A percentile compares a stretch with the other conserved stretches of the same genome.
phyloP scores from a whole-genome alignment of 2,113 vertebrate species.

The Phalacrocorax brasilianus region DNA sequence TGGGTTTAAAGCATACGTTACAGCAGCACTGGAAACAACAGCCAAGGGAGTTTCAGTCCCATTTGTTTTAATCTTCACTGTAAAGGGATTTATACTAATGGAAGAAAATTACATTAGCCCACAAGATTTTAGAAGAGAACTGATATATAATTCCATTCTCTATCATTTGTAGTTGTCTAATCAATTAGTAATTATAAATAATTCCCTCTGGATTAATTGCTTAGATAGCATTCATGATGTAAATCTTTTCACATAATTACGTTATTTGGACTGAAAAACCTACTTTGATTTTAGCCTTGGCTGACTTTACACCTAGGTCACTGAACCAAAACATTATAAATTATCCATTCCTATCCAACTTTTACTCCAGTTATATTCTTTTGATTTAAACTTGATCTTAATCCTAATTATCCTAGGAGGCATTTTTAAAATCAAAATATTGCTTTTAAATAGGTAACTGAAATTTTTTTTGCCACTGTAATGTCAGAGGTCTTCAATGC shows the following conservation, averaged over 20 bases:
- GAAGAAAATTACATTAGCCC: slow-evolving; percentile 27
- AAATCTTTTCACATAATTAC: slow-evolving; percentile 44
- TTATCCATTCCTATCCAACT: not conserved
- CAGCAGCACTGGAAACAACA: not conserved
- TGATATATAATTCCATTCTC: slow-evolving; percentile 19
- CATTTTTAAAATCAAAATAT: not conserved
- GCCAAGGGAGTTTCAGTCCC: not conserved
- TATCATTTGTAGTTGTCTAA: slow-evolving; percentile 44
- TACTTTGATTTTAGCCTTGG: slow-evolving; percentile 45
- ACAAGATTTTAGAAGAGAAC: slow-evolving; percentile 23
- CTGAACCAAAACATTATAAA: slow-evolving; percentile 4
- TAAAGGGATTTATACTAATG: slow-evolving; percentile 45
- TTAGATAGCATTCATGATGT: slow-evolving; percentile 45
- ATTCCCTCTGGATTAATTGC: slow-evolving; percentile 45
- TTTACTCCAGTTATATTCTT: not conserved
- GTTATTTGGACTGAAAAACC: not conserved
- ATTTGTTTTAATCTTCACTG: slow-evolving; percentile 53
- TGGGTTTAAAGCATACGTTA: not conserved
- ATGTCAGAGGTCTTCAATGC: not conserved
- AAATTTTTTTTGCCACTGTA: not conserved
- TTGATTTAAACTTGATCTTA: not conserved
- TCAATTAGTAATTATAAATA: slow-evolving; percentile 59
- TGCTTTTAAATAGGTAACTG: not conserved
- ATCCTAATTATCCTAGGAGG: not conserved
- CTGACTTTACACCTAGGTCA: slow-evolving; percentile 41